Conservation (phyloP, 2,113 vertebrate genomes). For the Caracal caracal region DNA sequence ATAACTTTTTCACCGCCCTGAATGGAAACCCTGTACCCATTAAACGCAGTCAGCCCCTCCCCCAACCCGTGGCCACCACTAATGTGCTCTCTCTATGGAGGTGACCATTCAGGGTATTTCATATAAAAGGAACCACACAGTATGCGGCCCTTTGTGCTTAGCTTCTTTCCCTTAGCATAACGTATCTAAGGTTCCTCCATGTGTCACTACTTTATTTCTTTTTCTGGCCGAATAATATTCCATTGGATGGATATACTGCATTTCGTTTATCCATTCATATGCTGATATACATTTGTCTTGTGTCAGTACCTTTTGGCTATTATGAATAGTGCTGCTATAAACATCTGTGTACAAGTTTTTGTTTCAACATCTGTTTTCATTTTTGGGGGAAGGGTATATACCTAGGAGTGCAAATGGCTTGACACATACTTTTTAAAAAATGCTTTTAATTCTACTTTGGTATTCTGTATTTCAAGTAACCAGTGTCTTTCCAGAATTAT, state of each 20-base stretch:
- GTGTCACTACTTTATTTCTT: slow-evolving; percentile 26
- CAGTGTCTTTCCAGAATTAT: slow-evolving; percentile 48
- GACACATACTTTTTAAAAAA: neutral
- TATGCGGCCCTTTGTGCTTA: neutral
- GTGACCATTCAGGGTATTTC: slow-evolving; percentile 29
- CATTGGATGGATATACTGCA: neutral
- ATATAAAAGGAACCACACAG: neutral
- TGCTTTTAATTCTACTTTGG: slow-evolving; percentile 11
- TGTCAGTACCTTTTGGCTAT: slow-evolving; percentile 20
- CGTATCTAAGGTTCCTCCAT: slow-evolving; percentile 16
- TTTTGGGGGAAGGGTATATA: slow-evolving; percentile 1
- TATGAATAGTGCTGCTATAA: slow-evolving; percentile 31
- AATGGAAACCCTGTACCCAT: slow-evolving; percentile 12
- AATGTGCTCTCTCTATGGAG: slow-evolving; percentile 26
- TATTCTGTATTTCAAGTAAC: slow-evolving; percentile 46
- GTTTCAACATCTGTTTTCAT: slow-evolving; percentile 24
- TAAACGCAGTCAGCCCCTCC: neutral
- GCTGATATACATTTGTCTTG: neutral
- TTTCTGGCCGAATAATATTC: slow-evolving; percentile 2
- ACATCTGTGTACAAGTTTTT: slow-evolving; percentile 34
- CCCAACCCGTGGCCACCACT: neutral
- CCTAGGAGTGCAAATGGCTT: slow-evolving; percentile 4
- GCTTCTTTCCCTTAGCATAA: slow-evolving; percentile 43
- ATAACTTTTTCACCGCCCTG: slow-evolving; percentile 5
- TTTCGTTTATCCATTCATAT: slow-evolving; percentile 32